Evolutionary conservation across 2,113 vertebrate species (phyloP).

Genomic region (Corydoras sp.): DNA sequence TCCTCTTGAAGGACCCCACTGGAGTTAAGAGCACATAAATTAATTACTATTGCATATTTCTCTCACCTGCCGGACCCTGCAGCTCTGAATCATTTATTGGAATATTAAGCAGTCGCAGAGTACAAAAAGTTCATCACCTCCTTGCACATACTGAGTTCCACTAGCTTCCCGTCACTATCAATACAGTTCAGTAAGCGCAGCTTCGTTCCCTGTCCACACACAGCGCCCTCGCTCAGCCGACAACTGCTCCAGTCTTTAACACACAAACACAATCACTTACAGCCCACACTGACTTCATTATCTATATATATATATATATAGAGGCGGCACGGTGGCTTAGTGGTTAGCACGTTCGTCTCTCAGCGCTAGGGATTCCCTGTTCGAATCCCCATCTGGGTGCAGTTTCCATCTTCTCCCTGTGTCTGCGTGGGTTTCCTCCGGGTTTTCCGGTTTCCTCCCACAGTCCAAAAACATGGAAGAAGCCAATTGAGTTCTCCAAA

Average conservation of each 20-base stretch:
- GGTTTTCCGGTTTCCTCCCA: too few species aligned
- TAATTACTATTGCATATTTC: not conserved
- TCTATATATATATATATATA: too few species aligned
- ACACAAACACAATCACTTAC: not conserved
- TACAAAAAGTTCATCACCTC: slow-evolving; percentile 58
- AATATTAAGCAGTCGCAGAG: not conserved
- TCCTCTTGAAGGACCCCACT: slow-evolving; percentile 71
- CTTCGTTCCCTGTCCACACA: slow-evolving; percentile 77
- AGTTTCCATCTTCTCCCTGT: too few species aligned
- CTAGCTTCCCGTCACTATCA: slow-evolving; percentile 76
- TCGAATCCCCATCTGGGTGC: too few species aligned
- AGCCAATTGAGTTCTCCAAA: too few species aligned
- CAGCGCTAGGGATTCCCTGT: too few species aligned
- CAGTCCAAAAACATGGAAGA: too few species aligned
- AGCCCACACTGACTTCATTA: too few species aligned
- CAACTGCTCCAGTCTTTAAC: slow-evolving; percentile 88
- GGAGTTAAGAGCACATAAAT: slow-evolving; percentile 14
- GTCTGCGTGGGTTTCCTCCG: too few species aligned
- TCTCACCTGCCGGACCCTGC: not conserved
- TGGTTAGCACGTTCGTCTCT: too few species aligned
- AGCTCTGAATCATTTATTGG: not conserved
- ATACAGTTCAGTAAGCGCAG: slow-evolving; percentile 79
- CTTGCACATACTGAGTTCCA: slow-evolving; percentile 69
- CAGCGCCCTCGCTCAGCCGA: slow-evolving; percentile 77
- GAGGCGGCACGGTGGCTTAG: too few species aligned